A percentile compares a stretch with the other conserved stretches of the same genome.
Evolutionary conservation across 2,888 invertebrate genomes (phyloP).

Genomic region (Minunthozetes semirufus): DNA sequence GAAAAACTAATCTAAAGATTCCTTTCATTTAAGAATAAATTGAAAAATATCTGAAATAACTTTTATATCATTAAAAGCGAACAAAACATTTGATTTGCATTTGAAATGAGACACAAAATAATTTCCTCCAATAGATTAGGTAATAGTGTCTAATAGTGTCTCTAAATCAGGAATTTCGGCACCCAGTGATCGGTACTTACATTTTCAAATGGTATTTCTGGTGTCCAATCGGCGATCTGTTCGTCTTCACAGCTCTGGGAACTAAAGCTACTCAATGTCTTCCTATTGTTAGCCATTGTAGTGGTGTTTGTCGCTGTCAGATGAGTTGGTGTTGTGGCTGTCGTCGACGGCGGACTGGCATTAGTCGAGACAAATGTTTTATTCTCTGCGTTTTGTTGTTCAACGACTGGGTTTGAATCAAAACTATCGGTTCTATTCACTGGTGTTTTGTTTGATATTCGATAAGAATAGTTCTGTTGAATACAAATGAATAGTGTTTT

Average conservation of each 20-base stretch:
- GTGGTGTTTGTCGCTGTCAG: background rate
- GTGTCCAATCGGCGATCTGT: conserved; percentile 74
- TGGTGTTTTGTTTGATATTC: background rate
- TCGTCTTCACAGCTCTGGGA: conserved; percentile 55
- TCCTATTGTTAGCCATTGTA: background rate
- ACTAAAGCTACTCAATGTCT: conserved; percentile 29
- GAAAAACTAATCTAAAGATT: too few species aligned
- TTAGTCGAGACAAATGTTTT: background rate
- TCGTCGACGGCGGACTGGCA: background rate
- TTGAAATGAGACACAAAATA: too few species aligned
- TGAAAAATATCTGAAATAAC: too few species aligned
- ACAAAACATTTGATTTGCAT: too few species aligned
- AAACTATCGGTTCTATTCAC: background rate
- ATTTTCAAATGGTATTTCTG: conserved; percentile 85
- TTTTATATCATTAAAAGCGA: too few species aligned
- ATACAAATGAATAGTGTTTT: background rate
- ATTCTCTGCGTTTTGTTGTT: background rate
- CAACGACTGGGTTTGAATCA: background rate
- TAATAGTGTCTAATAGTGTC: too few species aligned
- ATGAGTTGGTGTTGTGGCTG: conserved; percentile 1
- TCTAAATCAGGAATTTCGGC: too few species aligned
- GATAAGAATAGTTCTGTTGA: conserved; percentile 25
- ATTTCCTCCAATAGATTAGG: too few species aligned
- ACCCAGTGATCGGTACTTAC: conserved; percentile 52
- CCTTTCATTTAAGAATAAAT: too few species aligned